Conservation (phyloP, 2,113 vertebrate genomes). For the Microtus oregoni region DNA sequence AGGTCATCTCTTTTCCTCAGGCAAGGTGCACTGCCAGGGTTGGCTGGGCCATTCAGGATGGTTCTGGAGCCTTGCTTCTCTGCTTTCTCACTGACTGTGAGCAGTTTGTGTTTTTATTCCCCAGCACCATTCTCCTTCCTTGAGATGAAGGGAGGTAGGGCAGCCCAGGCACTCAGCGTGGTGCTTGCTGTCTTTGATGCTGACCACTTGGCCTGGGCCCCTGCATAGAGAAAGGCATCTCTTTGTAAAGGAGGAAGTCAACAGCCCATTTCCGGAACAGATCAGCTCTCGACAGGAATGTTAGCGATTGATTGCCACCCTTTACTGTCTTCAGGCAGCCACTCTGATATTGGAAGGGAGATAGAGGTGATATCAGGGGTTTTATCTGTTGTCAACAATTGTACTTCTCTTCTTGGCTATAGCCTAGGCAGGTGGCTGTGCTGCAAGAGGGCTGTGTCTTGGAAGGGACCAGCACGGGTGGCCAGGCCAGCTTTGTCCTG, state of each 20-base stretch:
- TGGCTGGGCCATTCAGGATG: neutral
- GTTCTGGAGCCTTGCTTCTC: neutral
- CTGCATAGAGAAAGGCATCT: constrained; percentile 61
- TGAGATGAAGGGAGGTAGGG: constrained; percentile 66
- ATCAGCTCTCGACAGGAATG: constrained; percentile 63
- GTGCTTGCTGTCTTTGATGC: neutral
- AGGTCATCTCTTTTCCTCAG: neutral
- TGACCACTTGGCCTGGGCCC: neutral
- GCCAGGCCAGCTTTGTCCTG: neutral
- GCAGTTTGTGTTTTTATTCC: too few species aligned
- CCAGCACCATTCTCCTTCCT: constrained; percentile 35
- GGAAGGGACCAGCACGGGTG: neutral
- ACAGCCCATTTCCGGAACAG: constrained; percentile 77
- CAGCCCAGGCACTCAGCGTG: constrained; percentile 67
- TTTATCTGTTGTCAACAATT: constrained; percentile 83
- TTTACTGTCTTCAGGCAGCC: constrained; percentile 38
- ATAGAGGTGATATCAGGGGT: constrained; percentile 81
- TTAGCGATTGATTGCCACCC: constrained; percentile 71
- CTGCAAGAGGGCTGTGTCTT: neutral
- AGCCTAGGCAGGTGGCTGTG: neutral
- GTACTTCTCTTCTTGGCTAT: constrained; percentile 59
- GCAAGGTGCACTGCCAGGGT: neutral
- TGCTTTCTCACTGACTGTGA: neutral
- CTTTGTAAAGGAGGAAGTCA: constrained; percentile 57
- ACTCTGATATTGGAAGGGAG: constrained; percentile 74